Conservation (phyloP, 2,888 invertebrate species). For the Protodeltote pygarga region DNA sequence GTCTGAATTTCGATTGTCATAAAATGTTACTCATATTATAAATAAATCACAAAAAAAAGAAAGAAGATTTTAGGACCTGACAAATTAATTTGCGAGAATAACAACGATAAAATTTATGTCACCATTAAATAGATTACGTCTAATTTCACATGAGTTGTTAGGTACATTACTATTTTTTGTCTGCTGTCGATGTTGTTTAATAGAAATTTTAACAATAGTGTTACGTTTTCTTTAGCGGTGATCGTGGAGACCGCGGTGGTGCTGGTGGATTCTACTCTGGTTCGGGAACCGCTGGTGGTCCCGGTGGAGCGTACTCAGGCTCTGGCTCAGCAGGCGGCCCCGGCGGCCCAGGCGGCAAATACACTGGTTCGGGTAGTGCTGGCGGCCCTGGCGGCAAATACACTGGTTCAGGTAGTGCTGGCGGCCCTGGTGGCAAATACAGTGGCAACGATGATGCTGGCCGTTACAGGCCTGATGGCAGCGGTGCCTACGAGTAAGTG, state of each 20-base stretch:
- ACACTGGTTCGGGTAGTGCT: slow-evolving; percentile 38
- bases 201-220: background rate
- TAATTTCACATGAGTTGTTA: too few relatives aligned
- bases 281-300: slow-evolving; percentile 12
- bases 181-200: background rate
- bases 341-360: too few relatives aligned
- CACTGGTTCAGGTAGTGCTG: slow-evolving; percentile 38
- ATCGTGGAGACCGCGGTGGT: slow-evolving; percentile 74
- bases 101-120: too few relatives aligned
- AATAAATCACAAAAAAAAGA: too few relatives aligned
- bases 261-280: slow-evolving; percentile 38
- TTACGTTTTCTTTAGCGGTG: slow-evolving; percentile 59
- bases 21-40: too few relatives aligned
- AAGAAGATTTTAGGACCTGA: too few relatives aligned
- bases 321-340: slow-evolving; percentile 11
- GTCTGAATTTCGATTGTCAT: too few relatives aligned
- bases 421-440: slow-evolving; percentile 49
- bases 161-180: too few relatives aligned
- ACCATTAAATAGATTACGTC: too few relatives aligned
- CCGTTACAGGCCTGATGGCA: slow-evolving; percentile 60
- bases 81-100: too few relatives aligned
- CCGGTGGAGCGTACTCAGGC: slow-evolving; percentile 24
- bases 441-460: slow-evolving; percentile 50
- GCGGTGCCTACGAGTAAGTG: slow-evolving; percentile 54
- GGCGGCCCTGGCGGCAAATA: slow-evolving; percentile 43